Evolutionary conservation across 2,113 vertebrate genomes (phyloP).

Genomic region (Pygoscelis adeliae): DNA sequence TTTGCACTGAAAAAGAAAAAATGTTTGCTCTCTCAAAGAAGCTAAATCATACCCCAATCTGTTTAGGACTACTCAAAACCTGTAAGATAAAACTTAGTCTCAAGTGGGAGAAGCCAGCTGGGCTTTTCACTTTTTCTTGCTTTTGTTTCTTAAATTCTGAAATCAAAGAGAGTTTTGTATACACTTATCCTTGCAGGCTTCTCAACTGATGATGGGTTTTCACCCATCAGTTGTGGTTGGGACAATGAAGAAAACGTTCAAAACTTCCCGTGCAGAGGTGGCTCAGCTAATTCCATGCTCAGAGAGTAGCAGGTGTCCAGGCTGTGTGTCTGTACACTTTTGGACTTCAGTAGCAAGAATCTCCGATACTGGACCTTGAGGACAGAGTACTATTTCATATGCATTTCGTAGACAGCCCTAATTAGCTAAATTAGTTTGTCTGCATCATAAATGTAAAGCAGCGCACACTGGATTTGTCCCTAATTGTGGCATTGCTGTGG

Average conservation of each 20-base stretch:
- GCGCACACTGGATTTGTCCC: not conserved
- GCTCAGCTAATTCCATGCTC: not conserved
- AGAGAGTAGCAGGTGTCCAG: not conserved
- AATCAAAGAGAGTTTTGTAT: not conserved
- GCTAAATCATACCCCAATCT: not conserved
- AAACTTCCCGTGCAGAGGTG: not conserved
- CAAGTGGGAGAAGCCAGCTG: not conserved
- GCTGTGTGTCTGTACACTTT: not conserved
- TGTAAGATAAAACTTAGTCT: not conserved
- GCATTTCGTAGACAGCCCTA: slow-evolving; percentile 15
- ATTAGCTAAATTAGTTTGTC: slow-evolving; percentile 46
- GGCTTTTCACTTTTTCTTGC: not conserved
- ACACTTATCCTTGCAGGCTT: not conserved
- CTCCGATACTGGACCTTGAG: not conserved
- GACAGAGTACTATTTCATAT: not conserved
- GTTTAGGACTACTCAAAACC: not conserved
- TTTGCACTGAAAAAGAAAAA: not conserved
- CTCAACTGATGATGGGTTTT: not conserved
- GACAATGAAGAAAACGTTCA: not conserved
- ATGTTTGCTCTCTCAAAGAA: not conserved
- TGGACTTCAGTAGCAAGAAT: not conserved
- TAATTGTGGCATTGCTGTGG: slow-evolving; percentile 29
- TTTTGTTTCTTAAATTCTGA: not conserved
- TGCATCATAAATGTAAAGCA: slow-evolving; percentile 42
- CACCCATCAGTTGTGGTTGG: not conserved